phyloP scores from a whole-genome alignment of 2,888 invertebrate species.

The Drosophila buzzatii region DNA sequence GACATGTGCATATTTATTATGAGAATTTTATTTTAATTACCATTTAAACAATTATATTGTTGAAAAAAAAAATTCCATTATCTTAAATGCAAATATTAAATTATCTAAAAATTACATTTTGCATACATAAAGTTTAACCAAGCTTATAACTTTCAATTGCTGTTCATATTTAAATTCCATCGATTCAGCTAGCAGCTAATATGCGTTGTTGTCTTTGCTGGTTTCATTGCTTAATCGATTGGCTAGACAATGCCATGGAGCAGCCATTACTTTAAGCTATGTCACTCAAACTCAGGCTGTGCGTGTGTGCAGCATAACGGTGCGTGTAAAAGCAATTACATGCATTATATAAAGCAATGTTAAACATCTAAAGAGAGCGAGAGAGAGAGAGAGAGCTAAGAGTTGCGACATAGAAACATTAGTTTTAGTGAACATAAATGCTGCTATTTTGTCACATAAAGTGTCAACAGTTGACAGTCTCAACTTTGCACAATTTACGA shows the following conservation, averaged over 20 bases:
- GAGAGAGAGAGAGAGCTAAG: background rate
- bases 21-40: no score
- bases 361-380: background rate
- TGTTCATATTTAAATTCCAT: no score
- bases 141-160: no score
- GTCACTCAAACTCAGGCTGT: constrained; percentile 52
- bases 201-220: no score
- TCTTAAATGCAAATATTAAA: no score
- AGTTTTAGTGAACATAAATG: constrained; percentile 63
- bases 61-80: no score
- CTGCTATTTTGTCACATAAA: constrained; percentile 66
- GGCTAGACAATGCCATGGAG: background rate
- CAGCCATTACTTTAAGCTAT: constrained; percentile 46
- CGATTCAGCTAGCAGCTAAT: no score
- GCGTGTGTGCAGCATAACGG: constrained; percentile 36
- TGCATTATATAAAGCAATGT: constrained; percentile 39
- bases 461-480: constrained; percentile 70
- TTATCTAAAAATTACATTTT: no score
- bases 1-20: no score
- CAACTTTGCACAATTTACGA: constrained; percentile 67
- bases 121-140: no score
- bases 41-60: no score
- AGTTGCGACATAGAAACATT: constrained; percentile 47
- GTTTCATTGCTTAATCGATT: constrained; percentile 2
- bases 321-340: constrained; percentile 59